phyloP scores from a whole-genome alignment of 1,140 invertebrate species.

The Aphelinus atriplicis region DNA sequence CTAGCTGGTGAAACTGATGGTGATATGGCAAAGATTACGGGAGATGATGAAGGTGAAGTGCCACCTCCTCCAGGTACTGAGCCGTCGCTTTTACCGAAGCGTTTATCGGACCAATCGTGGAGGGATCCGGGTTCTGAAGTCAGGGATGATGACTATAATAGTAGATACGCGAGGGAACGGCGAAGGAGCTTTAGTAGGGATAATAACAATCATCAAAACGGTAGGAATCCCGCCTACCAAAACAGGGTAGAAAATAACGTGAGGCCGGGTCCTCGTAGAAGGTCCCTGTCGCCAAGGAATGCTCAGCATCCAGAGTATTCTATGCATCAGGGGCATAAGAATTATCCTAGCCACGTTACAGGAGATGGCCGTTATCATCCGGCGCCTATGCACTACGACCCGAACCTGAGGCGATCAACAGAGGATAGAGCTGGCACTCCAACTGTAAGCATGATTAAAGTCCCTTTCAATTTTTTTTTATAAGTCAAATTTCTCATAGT shows the following conservation, averaged over 20 bases:
- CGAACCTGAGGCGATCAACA: slow-evolving; percentile 58
- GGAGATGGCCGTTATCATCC: slow-evolving; percentile 54
- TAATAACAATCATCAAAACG: slow-evolving; percentile 58
- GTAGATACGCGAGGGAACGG: slow-evolving; percentile 58
- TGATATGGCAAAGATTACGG: slow-evolving; percentile 48
- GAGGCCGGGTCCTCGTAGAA: slow-evolving; percentile 54
- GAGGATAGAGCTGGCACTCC: slow-evolving; percentile 77
- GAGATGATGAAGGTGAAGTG: slow-evolving; percentile 60
- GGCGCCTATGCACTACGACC: slow-evolving; percentile 62
- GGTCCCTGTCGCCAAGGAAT: slow-evolving; percentile 58
- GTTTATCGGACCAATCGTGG: slow-evolving; percentile 29
- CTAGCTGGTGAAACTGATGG: slow-evolving; percentile 49
- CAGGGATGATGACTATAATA: slow-evolving; percentile 41
- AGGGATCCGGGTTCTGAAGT: slow-evolving; percentile 25
- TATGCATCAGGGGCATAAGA: slow-evolving; percentile 42
- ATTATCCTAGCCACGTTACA: slow-evolving; percentile 50
- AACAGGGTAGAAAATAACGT: slow-evolving; percentile 58
- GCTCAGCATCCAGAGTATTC: slow-evolving; percentile 33
- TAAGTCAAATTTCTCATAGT: not conserved
- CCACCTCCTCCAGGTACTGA: slow-evolving; percentile 64
- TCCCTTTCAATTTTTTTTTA: not conserved
- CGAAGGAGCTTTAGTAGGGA: slow-evolving; percentile 61
- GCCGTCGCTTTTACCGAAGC: slow-evolving; percentile 60
- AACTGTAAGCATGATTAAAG: slow-evolving; percentile 68
- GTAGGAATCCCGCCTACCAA: slow-evolving; percentile 51